Evolutionary conservation across 2,113 vertebrate species (phyloP).

Genomic region (Clarias gariepinus): DNA sequence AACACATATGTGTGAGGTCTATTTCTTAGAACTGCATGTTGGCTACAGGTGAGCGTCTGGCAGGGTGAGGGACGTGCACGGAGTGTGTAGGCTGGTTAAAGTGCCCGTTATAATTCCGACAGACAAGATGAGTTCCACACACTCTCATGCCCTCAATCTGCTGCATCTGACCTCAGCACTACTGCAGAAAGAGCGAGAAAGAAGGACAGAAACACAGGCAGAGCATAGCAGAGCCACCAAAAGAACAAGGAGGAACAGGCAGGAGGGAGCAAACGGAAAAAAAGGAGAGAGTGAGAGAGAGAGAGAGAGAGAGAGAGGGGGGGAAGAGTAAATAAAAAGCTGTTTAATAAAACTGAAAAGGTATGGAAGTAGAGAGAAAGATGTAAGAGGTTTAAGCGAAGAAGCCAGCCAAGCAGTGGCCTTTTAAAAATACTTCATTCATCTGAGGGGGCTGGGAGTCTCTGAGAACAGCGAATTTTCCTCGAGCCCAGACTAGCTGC

Average conservation of each 20-base stretch:
- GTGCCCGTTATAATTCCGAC: conserved; percentile 42
- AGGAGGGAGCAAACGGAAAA: not conserved
- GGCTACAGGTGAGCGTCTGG: conserved; percentile 12
- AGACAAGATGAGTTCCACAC: conserved; percentile 46
- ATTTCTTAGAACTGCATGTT: not conserved
- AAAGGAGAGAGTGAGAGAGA: too few species aligned
- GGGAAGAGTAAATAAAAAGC: conserved; percentile 21
- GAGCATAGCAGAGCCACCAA: not conserved
- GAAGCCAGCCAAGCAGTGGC: too few species aligned
- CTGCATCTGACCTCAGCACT: conserved; percentile 40
- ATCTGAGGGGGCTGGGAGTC: not conserved
- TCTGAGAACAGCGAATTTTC: not conserved
- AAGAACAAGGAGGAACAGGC: not conserved
- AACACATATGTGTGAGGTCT: not conserved
- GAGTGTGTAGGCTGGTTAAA: conserved; percentile 27
- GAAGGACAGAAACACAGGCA: conserved; percentile 9
- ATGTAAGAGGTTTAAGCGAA: not conserved
- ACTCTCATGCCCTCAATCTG: conserved; percentile 47
- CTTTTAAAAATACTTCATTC: not conserved
- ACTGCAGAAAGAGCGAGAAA: conserved; percentile 46
- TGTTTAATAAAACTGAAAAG: conserved; percentile 12
- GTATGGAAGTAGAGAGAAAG: not conserved
- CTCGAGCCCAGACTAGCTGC: not conserved
- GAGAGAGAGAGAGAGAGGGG: not conserved
- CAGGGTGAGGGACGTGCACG: not conserved